Conservation (phyloP, 2,888 invertebrate species). For the Chirona hameri region DNA sequence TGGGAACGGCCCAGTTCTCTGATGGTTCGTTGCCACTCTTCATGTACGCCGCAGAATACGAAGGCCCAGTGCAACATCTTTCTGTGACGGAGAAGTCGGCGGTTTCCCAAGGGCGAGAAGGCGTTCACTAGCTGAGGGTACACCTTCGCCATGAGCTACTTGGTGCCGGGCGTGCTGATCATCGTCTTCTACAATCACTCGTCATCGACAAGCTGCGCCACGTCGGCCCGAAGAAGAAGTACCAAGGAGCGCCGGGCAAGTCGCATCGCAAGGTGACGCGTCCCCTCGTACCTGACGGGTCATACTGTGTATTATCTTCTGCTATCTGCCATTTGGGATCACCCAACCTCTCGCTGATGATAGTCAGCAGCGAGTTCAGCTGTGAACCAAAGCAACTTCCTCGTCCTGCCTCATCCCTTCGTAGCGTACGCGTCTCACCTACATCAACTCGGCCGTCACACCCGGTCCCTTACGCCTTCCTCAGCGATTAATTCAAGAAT, state of each 20-base stretch:
- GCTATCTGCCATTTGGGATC: constrained; percentile 92
- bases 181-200: constrained; percentile 80
- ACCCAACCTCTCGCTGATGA: constrained; percentile 76
- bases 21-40: constrained; percentile 85
- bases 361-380: constrained; percentile 65
- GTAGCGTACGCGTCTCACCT: constrained; percentile 78
- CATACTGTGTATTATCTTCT: constrained; percentile 83
- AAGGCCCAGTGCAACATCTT: constrained; percentile 69
- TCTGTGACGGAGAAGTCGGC: constrained; percentile 59
- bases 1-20: constrained; percentile 83
- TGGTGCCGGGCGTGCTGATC: constrained; percentile 77
- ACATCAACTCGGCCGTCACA: constrained; percentile 91
- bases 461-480: constrained; percentile 74
- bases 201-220: constrained; percentile 82
- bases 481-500: constrained; percentile 92
- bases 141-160: constrained; percentile 81
- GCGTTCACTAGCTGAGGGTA: constrained; percentile 89
- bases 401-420: constrained; percentile 73
- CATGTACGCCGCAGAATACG: constrained; percentile 61
- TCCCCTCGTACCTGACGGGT: constrained; percentile 84
- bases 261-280: constrained; percentile 77
- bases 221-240: constrained; percentile 82
- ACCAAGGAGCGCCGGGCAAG: constrained; percentile 80
- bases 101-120: constrained; percentile 60
- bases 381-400: constrained; percentile 64